These are phyloP conservation scores for Pollenia amentaria DNA, from an alignment of 2,888 invertebrate genomes.

Conservation along the genomic window DNA sequence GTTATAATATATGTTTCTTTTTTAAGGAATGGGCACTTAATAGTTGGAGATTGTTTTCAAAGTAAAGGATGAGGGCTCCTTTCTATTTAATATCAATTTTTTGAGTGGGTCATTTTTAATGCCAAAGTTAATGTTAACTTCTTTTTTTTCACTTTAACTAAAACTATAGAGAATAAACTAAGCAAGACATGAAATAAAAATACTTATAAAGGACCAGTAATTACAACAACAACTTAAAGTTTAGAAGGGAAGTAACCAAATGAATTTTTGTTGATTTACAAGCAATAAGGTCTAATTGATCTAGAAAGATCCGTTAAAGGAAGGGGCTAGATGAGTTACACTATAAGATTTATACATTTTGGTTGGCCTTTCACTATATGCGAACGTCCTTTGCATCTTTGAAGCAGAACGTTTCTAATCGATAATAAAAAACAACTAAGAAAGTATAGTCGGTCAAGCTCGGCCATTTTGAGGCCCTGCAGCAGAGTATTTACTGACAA, in stretches of 20 bases:
- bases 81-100: slow-evolving; percentile 57
- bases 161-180: slow-evolving; percentile 45
- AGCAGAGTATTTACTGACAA: no score
- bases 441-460: no score
- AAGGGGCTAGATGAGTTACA: no score
- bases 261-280: background rate
- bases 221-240: slow-evolving; percentile 1
- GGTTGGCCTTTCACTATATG: no score
- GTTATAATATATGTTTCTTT: slow-evolving; percentile 18
- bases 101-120: slow-evolving; percentile 35
- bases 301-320: no score
- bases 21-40: background rate
- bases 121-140: slow-evolving; percentile 55
- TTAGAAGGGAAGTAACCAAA: slow-evolving; percentile 30
- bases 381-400: no score
- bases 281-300: background rate
- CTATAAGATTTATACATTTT: no score
- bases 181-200: slow-evolving; percentile 16
- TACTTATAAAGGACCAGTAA: slow-evolving; percentile 21
- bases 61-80: slow-evolving; percentile 40
- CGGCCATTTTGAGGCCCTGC: no score
- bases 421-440: no score
- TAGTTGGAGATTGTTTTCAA: slow-evolving; percentile 11
- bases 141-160: slow-evolving; percentile 31
- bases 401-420: no score